phyloP scores from a whole-genome alignment of 2,797 vertebrate genomes.

The Liparis tanakae region DNA sequence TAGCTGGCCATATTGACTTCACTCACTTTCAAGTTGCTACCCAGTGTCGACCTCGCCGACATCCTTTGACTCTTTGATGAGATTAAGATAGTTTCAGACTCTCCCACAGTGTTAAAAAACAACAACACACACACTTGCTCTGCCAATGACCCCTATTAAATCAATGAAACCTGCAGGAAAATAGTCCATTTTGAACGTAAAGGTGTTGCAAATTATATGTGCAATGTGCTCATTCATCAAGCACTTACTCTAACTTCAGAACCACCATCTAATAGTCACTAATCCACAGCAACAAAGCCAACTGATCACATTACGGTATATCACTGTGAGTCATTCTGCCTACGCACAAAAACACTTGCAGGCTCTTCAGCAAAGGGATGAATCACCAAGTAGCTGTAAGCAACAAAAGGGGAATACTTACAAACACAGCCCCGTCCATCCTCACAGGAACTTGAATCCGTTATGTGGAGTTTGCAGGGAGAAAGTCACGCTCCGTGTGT shows the following conservation, averaged over 20 bases:
- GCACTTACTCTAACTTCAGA: constrained; percentile 23
- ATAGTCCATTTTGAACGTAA: constrained; percentile 8
- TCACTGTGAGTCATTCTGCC: constrained; percentile 56
- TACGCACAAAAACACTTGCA: constrained; percentile 27
- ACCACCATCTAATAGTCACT: constrained; percentile 30
- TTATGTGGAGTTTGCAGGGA: constrained; percentile 48
- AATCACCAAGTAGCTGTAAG: constrained; percentile 57
- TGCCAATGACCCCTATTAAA: constrained; percentile 33
- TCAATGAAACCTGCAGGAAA: constrained; percentile 16
- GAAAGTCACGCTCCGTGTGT: constrained; percentile 61
- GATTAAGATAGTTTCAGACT: constrained; percentile 62
- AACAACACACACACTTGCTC: constrained; percentile 11
- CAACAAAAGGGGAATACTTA: constrained; percentile 52
- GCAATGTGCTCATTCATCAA: constrained; percentile 18
- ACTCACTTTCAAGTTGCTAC: constrained; percentile 52
- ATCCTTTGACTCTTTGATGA: constrained; percentile 60
- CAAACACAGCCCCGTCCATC: constrained; percentile 36
- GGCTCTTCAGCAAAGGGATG: constrained; percentile 47
- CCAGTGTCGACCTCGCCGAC: constrained; percentile 21
- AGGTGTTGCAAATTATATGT: constrained; percentile 12
- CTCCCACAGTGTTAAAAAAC: constrained; percentile 29
- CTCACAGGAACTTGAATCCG: constrained; percentile 41
- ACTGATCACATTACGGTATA: constrained; percentile 49
- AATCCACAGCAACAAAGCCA: constrained; percentile 51
- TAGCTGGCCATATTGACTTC: constrained; percentile 32